Evolutionary conservation across 2,797 vertebrate species (phyloP).

Genomic region (Diplodus sargus): DNA sequence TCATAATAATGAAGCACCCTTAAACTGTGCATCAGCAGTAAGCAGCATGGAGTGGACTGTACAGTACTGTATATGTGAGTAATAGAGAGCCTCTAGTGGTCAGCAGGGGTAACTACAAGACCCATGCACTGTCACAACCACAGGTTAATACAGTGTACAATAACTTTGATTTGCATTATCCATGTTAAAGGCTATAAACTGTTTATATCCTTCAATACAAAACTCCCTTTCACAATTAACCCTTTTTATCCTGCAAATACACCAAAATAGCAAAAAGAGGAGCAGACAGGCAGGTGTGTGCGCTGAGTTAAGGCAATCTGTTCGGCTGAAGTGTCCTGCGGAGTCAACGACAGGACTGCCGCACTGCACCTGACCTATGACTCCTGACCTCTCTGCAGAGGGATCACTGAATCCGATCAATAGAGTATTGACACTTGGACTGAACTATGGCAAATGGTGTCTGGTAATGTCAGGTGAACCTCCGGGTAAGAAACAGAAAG

Average conservation of each 20-base stretch:
- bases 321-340: background rate
- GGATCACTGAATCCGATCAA: conserved; percentile 9
- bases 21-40: conserved; percentile 27
- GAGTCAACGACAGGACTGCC: conserved; percentile 17
- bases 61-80: conserved; percentile 52
- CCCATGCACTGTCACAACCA: background rate
- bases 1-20: background rate
- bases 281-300: background rate
- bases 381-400: conserved; percentile 4
- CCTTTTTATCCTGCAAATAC: background rate
- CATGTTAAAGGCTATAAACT: background rate
- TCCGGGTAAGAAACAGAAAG: background rate
- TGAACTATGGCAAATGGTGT: background rate
- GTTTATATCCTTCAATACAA: background rate
- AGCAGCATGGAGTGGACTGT: conserved; percentile 21
- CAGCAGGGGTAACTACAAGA: conserved; percentile 20
- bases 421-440: background rate
- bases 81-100: conserved; percentile 78
- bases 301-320: background rate
- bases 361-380: conserved; percentile 12
- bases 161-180: background rate
- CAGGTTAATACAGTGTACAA: background rate
- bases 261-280: background rate
- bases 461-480: background rate
- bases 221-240: background rate